phyloP scores from a whole-genome alignment of 2,797 vertebrate genomes.

The Menidia menidia region DNA sequence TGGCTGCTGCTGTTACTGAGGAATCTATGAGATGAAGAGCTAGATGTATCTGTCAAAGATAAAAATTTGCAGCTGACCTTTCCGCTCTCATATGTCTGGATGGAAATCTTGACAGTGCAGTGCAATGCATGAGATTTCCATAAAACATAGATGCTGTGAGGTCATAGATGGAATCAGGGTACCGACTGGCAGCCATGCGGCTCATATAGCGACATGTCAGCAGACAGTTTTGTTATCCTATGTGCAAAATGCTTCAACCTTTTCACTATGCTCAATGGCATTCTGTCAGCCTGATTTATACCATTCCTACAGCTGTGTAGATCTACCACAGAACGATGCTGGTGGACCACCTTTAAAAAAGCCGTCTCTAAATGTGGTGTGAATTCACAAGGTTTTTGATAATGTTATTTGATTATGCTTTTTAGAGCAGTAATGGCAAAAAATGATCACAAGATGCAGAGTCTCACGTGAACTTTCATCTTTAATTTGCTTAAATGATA shows the following conservation, averaged over 20 bases:
- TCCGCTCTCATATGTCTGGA: conserved; percentile 20
- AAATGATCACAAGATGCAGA: background rate
- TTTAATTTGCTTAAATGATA: background rate
- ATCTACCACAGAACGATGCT: background rate
- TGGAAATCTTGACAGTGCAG: conserved; percentile 20
- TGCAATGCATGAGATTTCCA: conserved; percentile 19
- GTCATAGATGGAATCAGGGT: conserved; percentile 22
- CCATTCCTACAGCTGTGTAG: background rate
- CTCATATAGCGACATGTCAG: background rate
- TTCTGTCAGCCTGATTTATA: background rate
- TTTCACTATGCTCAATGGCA: background rate
- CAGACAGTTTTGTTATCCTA: background rate
- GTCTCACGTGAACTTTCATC: background rate
- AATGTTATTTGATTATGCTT: background rate
- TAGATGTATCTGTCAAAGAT: conserved; percentile 34
- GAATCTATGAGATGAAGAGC: conserved; percentile 32
- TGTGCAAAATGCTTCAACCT: background rate
- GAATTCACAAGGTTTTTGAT: background rate
- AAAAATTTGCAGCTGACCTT: conserved; percentile 24
- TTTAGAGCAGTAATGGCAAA: background rate
- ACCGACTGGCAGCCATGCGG: background rate
- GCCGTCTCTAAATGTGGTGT: background rate
- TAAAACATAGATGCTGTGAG: conserved; percentile 1
- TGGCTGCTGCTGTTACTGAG: conserved; percentile 35
- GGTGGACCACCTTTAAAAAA: background rate